Conservation (phyloP, 2,113 vertebrate genomes). For the Seriola aureovittata region DNA sequence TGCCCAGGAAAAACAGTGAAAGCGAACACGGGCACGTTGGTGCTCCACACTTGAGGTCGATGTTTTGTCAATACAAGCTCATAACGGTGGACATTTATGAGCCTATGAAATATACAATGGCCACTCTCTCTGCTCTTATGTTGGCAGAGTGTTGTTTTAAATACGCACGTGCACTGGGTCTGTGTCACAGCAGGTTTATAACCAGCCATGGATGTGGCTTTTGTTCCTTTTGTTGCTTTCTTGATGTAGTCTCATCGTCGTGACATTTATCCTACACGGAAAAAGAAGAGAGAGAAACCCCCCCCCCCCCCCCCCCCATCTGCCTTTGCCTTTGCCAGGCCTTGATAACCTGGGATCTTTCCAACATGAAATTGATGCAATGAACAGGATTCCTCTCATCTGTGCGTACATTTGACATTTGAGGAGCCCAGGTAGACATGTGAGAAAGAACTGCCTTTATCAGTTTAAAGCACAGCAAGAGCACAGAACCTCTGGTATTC, state of each 20-base stretch:
- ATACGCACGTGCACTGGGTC: conserved; percentile 23
- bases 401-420: neutral
- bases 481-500: no score
- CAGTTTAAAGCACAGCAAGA: neutral
- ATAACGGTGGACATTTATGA: conserved; percentile 47
- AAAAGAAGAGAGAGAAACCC: conserved; percentile 43
- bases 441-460: neutral
- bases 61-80: conserved; percentile 40
- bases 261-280: conserved; percentile 71
- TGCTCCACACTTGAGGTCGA: neutral
- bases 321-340: neutral
- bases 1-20: conserved; percentile 4
- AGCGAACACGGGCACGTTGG: neutral
- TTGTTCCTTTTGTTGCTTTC: conserved; percentile 51
- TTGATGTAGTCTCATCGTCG: conserved; percentile 4
- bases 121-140: conserved; percentile 21
- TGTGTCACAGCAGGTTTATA: conserved; percentile 57
- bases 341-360: conserved; percentile 2
- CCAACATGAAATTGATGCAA: neutral
- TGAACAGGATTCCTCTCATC: neutral
- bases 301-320: neutral
- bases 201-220: conserved; percentile 38
- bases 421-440: neutral
- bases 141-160: conserved; percentile 40
- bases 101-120: conserved; percentile 32